Base-by-base conservation (phyloP, 2,113 vertebrate genomes). In the Megaceryle maxima region DNA sequence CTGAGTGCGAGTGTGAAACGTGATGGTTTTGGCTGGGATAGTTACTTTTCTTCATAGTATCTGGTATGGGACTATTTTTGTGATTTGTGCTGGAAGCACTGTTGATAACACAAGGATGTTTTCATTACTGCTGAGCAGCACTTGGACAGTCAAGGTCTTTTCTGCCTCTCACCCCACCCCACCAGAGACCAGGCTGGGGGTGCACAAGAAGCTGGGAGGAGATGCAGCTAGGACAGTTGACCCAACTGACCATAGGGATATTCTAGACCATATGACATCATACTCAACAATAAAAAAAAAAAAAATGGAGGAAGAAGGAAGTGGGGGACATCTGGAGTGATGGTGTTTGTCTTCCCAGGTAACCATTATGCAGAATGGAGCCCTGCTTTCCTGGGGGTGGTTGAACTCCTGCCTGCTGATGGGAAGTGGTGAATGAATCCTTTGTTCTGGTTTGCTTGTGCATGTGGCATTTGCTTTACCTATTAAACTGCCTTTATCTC, bases 331-430 rank as follows among this genome's bases (percentile, higher is more conserved):
- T 24, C 50, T 1, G 17, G 14, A 37, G 9, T 35, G 3, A 79
- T 16, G 15, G 20, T 0, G 0, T 50, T 66, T 88, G 28, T n/a
- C 10, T 72, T 93, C 21, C 16, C 41, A 55, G 50, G 28, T 29
- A 60, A 56, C 9, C 2, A 0, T 12, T 19, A 77, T 0, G 1
- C 0, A 1, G 57, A 41, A 70, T 20, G 6, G 25, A 55, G 15
- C 35, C 20, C 29, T 37, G 41, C 16, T 22, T 15, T 84, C 37
- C 59, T 35, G 18, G 9, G 50, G 39, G 69, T 16, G 50, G 31
- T 4, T 35, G 60, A 90, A 63, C 46, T 57, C 13, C 20, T 60
- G 14, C 14, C 53, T 62, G 29, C 6, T 3, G 4, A 5, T 1
- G 10, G 43, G 26, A 68, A 69, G 28, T 3, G 2, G 13, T 28